A percentile compares a stretch with the other conserved stretches of the same genome.
Conservation (phyloP, 2,797 vertebrate genomes). For the Momotus momota region DNA sequence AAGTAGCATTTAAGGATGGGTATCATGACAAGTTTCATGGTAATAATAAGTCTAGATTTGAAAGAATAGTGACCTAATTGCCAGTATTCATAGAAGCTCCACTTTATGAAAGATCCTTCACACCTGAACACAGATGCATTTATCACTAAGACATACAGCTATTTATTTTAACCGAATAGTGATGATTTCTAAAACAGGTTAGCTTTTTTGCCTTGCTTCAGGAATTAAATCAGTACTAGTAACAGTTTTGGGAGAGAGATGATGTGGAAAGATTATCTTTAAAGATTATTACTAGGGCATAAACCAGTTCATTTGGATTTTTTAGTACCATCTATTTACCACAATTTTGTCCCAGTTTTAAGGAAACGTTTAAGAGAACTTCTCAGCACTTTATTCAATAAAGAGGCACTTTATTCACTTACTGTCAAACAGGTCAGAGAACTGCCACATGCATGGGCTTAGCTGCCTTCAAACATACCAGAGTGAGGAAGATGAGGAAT, state of each 20-base stretch:
- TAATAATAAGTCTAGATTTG: constrained; percentile 12
- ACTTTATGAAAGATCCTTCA: not conserved
- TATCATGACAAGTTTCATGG: not conserved
- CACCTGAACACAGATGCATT: not conserved
- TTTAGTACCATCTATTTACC: not conserved
- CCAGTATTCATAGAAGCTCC: not conserved
- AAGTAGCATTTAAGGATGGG: not conserved
- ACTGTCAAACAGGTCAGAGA: not conserved
- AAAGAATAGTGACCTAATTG: constrained; percentile 9
- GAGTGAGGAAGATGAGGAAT: not conserved
- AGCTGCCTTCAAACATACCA: not conserved
- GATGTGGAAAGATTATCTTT: not conserved
- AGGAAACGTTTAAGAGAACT: not conserved
- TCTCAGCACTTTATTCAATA: not conserved
- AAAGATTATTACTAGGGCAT: not conserved
- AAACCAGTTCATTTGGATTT: not conserved
- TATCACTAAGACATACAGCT: not conserved
- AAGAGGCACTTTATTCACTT: not conserved
- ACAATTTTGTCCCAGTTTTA: not conserved
- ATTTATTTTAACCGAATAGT: not conserved
- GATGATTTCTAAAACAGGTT: not conserved
- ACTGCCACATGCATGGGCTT: rapidly evolving
- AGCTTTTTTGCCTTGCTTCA: not conserved
- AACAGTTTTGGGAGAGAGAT: not conserved
- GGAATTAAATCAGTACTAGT: not conserved